Percentiles rank a stretch among this genome's conserved stretches.
Evolutionary conservation across 2,888 invertebrate genomes (phyloP).

Genomic region (Caenorhabditis angaria): DNA sequence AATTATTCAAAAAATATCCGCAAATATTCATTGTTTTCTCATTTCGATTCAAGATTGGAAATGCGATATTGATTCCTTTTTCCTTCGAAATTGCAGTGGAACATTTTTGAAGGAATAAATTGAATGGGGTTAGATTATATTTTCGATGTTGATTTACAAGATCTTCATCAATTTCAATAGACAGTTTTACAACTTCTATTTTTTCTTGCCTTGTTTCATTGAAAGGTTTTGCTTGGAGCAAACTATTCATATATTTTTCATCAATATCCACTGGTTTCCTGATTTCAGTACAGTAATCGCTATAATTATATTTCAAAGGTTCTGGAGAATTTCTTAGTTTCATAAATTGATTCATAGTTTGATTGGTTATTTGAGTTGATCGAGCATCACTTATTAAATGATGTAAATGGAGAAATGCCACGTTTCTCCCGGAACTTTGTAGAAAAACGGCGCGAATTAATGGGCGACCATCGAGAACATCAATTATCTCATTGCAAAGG

Average conservation of each 20-base stretch:
- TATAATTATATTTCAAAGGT: slow-evolving; percentile 7
- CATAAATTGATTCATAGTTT: slow-evolving; percentile 20
- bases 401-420: slow-evolving; percentile 47
- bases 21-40: slow-evolving; percentile 36
- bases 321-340: not conserved
- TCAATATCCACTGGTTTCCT: not conserved
- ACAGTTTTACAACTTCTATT: too few relatives aligned
- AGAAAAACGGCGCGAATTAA: slow-evolving; percentile 18
- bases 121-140: slow-evolving; percentile 26
- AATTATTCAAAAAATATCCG: slow-evolving; percentile 63
- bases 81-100: slow-evolving; percentile 1
- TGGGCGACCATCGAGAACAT: slow-evolving; percentile 11
- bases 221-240: not conserved
- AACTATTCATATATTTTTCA: slow-evolving; percentile 15
- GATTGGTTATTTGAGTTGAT: slow-evolving; percentile 41
- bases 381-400: slow-evolving; percentile 56
- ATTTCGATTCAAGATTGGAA: slow-evolving; percentile 49
- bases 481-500: slow-evolving; percentile 24
- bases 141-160: not conserved
- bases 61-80: slow-evolving; percentile 43
- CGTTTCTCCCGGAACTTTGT: not conserved
- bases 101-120: slow-evolving; percentile 15
- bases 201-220: not conserved
- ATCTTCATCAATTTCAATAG: not conserved
- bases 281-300: slow-evolving; percentile 23